Evolutionary conservation across 1,140 invertebrate genomes (phyloP).

Genomic region (Subanguina moxae): DNA sequence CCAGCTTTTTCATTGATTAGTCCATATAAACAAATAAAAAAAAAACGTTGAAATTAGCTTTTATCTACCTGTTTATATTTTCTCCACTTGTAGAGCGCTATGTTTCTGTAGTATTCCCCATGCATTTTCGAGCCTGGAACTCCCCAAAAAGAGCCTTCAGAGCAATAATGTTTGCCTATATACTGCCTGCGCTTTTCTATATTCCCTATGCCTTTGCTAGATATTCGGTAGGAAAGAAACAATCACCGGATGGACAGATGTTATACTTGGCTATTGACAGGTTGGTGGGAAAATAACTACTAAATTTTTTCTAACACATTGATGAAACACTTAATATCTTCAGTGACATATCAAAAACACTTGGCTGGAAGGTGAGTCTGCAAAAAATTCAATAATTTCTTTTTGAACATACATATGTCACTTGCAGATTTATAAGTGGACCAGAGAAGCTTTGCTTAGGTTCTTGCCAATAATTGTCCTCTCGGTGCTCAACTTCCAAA

Average conservation of each 20-base stretch:
- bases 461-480: conserved; percentile 56
- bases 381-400: conserved; percentile 11
- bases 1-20: no score
- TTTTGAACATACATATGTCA: conserved; percentile 1
- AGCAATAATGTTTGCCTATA: conserved; percentile 54
- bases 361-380: conserved; percentile 41
- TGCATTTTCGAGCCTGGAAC: conserved; percentile 57
- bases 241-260: conserved; percentile 28
- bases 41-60: no score
- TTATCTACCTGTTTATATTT: no score
- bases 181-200: conserved; percentile 53
- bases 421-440: conserved; percentile 58
- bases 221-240: conserved; percentile 39
- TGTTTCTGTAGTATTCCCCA: conserved; percentile 57
- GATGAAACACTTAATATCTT: no score
- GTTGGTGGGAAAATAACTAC: no score
- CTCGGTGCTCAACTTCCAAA: conserved; percentile 49
- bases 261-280: conserved; percentile 44
- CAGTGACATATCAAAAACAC: conserved; percentile 40
- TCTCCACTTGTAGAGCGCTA: conserved; percentile 39
- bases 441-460: conserved; percentile 50
- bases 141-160: conserved; percentile 50
- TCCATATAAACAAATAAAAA: no score
- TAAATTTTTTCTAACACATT: no score
- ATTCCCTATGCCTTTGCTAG: conserved; percentile 52